A percentile compares a stretch with the other conserved stretches of the same genome.
Conservation (phyloP, 2,888 invertebrate species). For the Achlya flavicornis region DNA sequence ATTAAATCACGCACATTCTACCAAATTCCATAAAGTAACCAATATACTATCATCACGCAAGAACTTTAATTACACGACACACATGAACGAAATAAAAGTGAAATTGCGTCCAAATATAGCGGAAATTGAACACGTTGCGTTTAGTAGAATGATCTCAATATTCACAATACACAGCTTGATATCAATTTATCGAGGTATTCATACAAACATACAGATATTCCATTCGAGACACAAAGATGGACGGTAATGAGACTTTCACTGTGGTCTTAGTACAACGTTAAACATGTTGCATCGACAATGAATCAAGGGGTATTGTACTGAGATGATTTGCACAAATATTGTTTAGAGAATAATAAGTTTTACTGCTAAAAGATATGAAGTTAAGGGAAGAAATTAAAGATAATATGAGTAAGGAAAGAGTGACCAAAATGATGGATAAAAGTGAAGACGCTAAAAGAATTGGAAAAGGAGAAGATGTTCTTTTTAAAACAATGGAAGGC, state of each 20-base stretch:
- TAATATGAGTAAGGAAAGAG: too few species aligned
- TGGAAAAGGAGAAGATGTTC: too few species aligned
- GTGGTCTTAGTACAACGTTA: background rate
- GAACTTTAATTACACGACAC: background rate
- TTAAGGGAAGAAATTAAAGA: too few species aligned
- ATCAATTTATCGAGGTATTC: background rate
- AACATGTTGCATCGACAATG: background rate
- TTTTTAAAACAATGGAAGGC: too few species aligned
- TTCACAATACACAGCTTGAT: constrained; percentile 1
- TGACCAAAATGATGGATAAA: too few species aligned
- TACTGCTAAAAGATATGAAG: too few species aligned
- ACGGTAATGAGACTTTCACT: background rate
- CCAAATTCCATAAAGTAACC: too few species aligned
- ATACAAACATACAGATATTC: background rate
- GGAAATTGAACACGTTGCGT: background rate
- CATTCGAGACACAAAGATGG: background rate
- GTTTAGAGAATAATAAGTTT: background rate
- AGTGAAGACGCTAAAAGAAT: too few species aligned
- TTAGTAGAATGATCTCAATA: background rate
- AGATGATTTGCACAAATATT: background rate
- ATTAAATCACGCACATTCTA: too few species aligned
- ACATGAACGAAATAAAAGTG: background rate
- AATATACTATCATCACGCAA: background rate
- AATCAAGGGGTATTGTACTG: background rate
- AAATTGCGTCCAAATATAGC: constrained; percentile 4